phyloP scores from a whole-genome alignment of 2,888 invertebrate species.

The Troilus luridus region DNA sequence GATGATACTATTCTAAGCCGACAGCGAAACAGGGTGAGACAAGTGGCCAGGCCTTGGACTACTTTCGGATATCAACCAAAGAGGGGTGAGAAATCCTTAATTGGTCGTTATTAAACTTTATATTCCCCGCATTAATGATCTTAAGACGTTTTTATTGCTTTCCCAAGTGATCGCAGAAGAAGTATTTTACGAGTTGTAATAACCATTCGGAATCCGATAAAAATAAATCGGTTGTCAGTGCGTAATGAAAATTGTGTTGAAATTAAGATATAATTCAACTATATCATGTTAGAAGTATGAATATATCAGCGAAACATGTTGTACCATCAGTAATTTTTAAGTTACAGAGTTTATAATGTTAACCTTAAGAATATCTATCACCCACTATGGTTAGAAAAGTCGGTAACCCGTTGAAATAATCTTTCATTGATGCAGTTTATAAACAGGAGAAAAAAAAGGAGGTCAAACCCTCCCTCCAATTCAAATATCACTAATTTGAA shows the following conservation, averaged over 20 bases:
- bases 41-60: not conserved
- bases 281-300: too few relatives aligned
- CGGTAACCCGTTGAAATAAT: too few relatives aligned
- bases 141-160: not conserved
- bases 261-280: too few relatives aligned
- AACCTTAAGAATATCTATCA: too few relatives aligned
- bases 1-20: slow-evolving; percentile 1
- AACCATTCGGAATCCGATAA: not conserved
- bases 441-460: too few relatives aligned
- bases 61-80: not conserved
- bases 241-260: not conserved
- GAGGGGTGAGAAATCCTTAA: not conserved
- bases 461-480: too few relatives aligned
- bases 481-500: too few relatives aligned
- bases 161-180: not conserved
- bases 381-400: too few relatives aligned
- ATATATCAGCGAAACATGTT: too few relatives aligned
- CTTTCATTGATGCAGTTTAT: too few relatives aligned
- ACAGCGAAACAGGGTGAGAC: not conserved
- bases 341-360: too few relatives aligned
- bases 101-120: not conserved
- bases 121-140: not conserved
- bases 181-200: not conserved
- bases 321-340: too few relatives aligned
- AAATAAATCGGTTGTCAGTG: not conserved